These are phyloP conservation scores for Lysandra coridon DNA, from an alignment of 2,888 invertebrate genomes.

Conservation along the genomic window DNA sequence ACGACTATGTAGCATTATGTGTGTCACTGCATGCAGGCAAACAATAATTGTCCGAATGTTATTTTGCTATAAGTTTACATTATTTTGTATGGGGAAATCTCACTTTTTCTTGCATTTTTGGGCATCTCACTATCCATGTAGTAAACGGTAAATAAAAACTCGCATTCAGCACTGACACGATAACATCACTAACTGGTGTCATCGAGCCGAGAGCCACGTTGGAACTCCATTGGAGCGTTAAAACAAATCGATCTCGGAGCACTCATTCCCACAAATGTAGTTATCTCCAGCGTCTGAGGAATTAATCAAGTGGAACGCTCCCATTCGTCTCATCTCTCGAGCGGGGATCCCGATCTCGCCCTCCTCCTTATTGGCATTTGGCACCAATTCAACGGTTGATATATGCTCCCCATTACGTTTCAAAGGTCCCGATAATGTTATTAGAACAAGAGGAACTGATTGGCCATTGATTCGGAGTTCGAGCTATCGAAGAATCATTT, in stretches of 20 bases:
- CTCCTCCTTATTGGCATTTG: slow-evolving; percentile 37
- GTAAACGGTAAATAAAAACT: background rate
- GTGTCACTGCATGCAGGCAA: too few species aligned
- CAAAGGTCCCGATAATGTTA: slow-evolving; percentile 22
- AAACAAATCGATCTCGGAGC: slow-evolving; percentile 28
- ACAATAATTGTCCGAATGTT: too few species aligned
- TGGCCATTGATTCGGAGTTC: background rate
- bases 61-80: too few species aligned
- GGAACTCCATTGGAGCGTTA: slow-evolving; percentile 20
- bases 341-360: slow-evolving; percentile 37
- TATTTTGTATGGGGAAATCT: background rate
- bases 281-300: slow-evolving; percentile 46
- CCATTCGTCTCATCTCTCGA: slow-evolving; percentile 46
- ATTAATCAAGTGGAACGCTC: slow-evolving; percentile 58
- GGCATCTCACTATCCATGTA: too few species aligned
- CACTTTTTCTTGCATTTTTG: background rate
- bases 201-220: slow-evolving; percentile 24
- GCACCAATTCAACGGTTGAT: slow-evolving; percentile 31
- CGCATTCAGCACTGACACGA: background rate
- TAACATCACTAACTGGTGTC: slow-evolving; percentile 30
- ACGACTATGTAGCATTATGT: too few species aligned
- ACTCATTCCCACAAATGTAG: slow-evolving; percentile 32
- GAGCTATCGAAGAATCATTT: background rate
- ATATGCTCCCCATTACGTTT: slow-evolving; percentile 27
- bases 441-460: slow-evolving; percentile 22